Percentiles rank a stretch among this genome's conserved stretches.
Evolutionary conservation across 2,888 invertebrate species (phyloP).

Genomic region (Holacanthella duospinosa): DNA sequence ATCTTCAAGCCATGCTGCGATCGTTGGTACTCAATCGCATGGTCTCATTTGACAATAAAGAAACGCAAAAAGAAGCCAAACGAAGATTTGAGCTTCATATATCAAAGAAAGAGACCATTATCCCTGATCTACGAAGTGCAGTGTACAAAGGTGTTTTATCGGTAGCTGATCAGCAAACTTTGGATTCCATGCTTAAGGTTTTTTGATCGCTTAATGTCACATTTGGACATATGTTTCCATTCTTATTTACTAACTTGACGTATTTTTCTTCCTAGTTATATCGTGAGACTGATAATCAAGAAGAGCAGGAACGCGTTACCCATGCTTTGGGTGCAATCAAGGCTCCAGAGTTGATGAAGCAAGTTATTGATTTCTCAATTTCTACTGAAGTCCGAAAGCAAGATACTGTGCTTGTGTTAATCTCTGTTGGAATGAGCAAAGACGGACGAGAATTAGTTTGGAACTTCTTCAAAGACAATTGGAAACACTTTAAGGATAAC

Average conservation of each 20-base stretch:
- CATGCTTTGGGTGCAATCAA: constrained; percentile 68
- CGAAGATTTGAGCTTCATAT: constrained; percentile 17
- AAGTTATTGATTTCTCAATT: constrained; percentile 68
- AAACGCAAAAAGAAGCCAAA: constrained; percentile 16
- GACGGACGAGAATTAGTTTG: constrained; percentile 76
- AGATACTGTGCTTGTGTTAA: constrained; percentile 82
- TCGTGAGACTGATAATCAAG: constrained; percentile 73
- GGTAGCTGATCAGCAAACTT: constrained; percentile 20
- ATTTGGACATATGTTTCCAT: neutral
- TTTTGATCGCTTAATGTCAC: too few species aligned
- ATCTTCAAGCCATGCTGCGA: constrained; percentile 67
- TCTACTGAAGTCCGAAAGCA: constrained; percentile 82
- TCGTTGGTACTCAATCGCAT: constrained; percentile 72
- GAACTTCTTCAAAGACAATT: constrained; percentile 80
- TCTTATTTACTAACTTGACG: neutral
- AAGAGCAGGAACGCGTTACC: constrained; percentile 84
- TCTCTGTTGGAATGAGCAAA: constrained; percentile 68
- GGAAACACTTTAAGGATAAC: constrained; percentile 48
- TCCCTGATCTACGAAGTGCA: constrained; percentile 18
- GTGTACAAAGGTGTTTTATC: constrained; percentile 24
- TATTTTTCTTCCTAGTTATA: constrained; percentile 48
- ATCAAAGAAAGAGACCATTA: constrained; percentile 14
- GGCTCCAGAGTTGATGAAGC: constrained; percentile 57
- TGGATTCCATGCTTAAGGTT: constrained; percentile 24
- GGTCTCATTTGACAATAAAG: constrained; percentile 55